Base-by-base conservation (phyloP, 2,113 vertebrate species). In the Nymphicus hollandicus region DNA sequence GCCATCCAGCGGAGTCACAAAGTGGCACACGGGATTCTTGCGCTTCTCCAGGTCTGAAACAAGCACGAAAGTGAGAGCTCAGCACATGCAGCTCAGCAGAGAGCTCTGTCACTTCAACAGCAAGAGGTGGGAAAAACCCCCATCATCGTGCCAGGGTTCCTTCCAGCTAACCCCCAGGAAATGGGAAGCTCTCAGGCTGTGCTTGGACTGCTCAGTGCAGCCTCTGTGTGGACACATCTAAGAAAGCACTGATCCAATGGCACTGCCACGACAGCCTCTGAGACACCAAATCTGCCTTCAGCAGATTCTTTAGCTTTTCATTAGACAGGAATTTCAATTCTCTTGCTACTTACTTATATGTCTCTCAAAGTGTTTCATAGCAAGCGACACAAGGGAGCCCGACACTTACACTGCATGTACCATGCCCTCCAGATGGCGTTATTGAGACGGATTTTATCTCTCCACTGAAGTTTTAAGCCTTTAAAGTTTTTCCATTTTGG, bases 401-500 rank as follows among this genome's bases (percentile, higher is more conserved):
- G 13, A 39, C 49, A 97, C 99, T 99, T 98, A 99, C 99, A 99
- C 86, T 99, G 99, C 97, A 99, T 99, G 90, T 99, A 99, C 99
- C 99, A 99, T 16, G 99, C 99, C 97, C 99, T 98, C 99, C 99
- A 99, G 98, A 99, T 99, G 96, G 99, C 99, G 31, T 99, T 99
- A 97, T 99, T 99, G 92, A 99, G 99, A 72, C 99, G 99, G 96
- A 99, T 99, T 98, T 99, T 99, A 97, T 99, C 99, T 96, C 99
- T 98, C 99, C 99, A 99, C 80, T 99, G 98, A 73, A 99, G 98
- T 92, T 99, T 99, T 76, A 99, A 97, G 70, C 99, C 99, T 96
- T 99, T 99, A 95, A 99, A 99, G 95, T 99, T 99, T 96, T 99
- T 99, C 99, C 99, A 99, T 97, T 99, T 99, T 9, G 99, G 99